These are phyloP conservation scores for Gambusia holbrooki DNA, from an alignment of 2,113 vertebrate genomes.

Conservation along the genomic window DNA sequence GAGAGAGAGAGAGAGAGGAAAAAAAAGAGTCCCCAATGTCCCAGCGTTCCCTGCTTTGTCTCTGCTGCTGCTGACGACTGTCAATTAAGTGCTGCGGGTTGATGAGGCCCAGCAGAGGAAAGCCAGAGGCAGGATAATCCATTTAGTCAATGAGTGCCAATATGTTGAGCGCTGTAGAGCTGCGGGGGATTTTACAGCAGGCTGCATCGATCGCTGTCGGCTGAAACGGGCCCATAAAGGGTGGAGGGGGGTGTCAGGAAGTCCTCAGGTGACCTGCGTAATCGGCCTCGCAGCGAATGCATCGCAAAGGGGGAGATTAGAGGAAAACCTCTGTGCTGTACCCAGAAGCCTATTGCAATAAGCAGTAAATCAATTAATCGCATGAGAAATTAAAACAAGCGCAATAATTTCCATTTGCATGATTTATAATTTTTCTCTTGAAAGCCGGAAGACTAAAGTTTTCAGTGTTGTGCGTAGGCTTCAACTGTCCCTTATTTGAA, in stretches of 20 bases:
- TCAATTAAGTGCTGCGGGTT: slow-evolving; percentile 40
- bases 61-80: neutral
- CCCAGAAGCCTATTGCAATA: too few relatives aligned
- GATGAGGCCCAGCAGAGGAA: slow-evolving; percentile 53
- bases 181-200: slow-evolving; percentile 31
- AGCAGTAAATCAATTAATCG: too few relatives aligned
- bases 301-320: slow-evolving; percentile 17
- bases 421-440: too few relatives aligned
- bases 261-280: slow-evolving; percentile 30
- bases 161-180: slow-evolving; percentile 37
- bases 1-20: neutral
- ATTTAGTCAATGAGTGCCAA: slow-evolving; percentile 45
- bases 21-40: slow-evolving; percentile 4
- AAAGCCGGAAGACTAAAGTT: too few relatives aligned
- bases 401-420: too few relatives aligned
- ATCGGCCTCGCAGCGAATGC: slow-evolving; percentile 11
- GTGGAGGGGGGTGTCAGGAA: slow-evolving; percentile 36
- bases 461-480: too few relatives aligned
- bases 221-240: slow-evolving; percentile 42
- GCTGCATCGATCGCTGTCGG: slow-evolving; percentile 52
- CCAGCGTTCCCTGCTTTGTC: neutral
- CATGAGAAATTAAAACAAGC: too few relatives aligned
- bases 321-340: neutral
- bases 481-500: too few relatives aligned
- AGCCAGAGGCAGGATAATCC: slow-evolving; percentile 28